Conservation (phyloP, 2,113 vertebrate species). For the Leucopsar rothschildi region DNA sequence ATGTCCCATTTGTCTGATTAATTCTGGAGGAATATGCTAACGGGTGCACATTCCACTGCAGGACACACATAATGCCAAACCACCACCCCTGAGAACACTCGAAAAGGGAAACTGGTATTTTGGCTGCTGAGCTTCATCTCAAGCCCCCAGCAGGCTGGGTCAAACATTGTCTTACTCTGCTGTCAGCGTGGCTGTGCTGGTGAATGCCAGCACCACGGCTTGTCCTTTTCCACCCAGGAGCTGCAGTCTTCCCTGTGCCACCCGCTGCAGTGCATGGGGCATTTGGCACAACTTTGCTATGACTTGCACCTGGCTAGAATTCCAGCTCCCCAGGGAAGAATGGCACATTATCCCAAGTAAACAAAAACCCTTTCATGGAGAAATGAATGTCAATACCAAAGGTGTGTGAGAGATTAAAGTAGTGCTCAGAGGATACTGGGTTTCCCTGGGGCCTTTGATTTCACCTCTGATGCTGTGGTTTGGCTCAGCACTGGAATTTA, state of each 20-base stretch:
- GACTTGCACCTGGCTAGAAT: background rate
- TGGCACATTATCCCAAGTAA: background rate
- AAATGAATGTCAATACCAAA: background rate
- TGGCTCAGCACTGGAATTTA: background rate
- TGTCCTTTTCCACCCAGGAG: background rate
- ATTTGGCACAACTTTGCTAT: background rate
- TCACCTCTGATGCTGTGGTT: background rate
- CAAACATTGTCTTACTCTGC: background rate
- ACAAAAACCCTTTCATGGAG: background rate
- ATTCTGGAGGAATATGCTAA: background rate
- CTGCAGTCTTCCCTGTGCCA: background rate
- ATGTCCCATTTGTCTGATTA: background rate
- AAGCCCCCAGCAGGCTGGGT: background rate
- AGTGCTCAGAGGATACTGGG: background rate
- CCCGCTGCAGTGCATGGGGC: rapidly evolving
- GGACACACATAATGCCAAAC: background rate
- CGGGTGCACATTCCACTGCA: background rate
- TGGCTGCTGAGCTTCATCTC: background rate
- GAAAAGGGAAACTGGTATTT: background rate
- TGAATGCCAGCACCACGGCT: background rate
- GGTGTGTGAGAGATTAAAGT: background rate
- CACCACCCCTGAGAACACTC: background rate
- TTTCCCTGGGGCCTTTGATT: background rate
- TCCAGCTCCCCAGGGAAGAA: background rate
- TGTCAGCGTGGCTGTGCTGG: background rate